These are phyloP conservation scores for Myotis yumanensis DNA, from an alignment of 2,113 vertebrate species.

Conservation along the genomic window DNA sequence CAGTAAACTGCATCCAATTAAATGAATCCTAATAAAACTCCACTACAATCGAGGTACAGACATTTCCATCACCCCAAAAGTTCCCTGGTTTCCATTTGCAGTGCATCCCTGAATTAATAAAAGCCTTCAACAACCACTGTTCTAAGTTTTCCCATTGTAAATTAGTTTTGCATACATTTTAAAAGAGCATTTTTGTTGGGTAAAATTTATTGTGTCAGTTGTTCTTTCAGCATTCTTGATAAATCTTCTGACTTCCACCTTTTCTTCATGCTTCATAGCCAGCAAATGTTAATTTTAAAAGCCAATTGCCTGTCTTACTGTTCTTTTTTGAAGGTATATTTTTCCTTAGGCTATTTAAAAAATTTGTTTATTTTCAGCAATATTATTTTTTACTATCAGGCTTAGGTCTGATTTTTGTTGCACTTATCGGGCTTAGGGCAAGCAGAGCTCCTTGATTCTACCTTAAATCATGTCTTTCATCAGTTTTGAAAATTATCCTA, in stretches of 20 bases:
- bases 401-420: not conserved
- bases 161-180: slow-evolving; percentile 5
- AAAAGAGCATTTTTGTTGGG: not conserved
- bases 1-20: not conserved
- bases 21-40: not conserved
- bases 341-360: not conserved
- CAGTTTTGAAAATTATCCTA: not conserved
- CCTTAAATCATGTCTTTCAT: not conserved
- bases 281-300: slow-evolving; percentile 7
- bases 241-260: not conserved
- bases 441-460: not conserved
- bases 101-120: not conserved
- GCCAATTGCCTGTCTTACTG: not conserved
- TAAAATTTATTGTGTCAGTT: not conserved
- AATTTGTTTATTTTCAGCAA: not conserved
- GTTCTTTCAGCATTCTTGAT: not conserved
- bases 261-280: not conserved
- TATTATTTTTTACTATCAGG: not conserved
- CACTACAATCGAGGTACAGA: not conserved
- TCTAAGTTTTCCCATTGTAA: not conserved
- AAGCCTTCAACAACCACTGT: not conserved
- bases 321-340: not conserved
- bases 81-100: not conserved
- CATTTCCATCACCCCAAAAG: not conserved
- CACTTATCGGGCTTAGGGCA: not conserved